phyloP scores from a whole-genome alignment of 2,113 vertebrate species.

The Aegotheles bennettii region DNA sequence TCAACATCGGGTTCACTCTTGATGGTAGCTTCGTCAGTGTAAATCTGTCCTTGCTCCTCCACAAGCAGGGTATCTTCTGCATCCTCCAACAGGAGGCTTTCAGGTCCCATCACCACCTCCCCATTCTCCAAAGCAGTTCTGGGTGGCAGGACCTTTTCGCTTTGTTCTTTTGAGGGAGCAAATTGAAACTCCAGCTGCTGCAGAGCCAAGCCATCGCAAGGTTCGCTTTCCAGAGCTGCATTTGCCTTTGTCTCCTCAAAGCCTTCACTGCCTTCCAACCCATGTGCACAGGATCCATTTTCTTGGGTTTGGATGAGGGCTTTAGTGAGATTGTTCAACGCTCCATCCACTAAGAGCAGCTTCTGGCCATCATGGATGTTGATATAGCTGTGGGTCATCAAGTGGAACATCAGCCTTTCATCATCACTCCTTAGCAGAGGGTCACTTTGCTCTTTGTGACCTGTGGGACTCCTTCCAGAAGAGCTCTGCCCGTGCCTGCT shows the following conservation, averaged over 20 bases:
- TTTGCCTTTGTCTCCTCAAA: neutral
- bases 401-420: constrained; percentile 74
- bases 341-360: constrained; percentile 81
- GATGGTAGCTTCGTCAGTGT: neutral
- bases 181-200: neutral
- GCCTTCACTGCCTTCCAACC: neutral
- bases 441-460: neutral
- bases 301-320: neutral
- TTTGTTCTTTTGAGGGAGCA: neutral
- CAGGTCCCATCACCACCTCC: neutral
- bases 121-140: constrained; percentile 2
- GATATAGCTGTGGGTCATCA: constrained; percentile 90
- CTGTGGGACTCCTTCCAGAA: neutral
- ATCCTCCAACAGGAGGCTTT: neutral
- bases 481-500: constrained; percentile 55
- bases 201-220: neutral
- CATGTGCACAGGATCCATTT: neutral
- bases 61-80: neutral
- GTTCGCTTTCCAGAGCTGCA: neutral
- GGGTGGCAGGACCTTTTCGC: neutral
- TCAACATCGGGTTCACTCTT: neutral
- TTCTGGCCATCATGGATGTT: constrained; percentile 82
- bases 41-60: neutral
- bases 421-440: neutral
- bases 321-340: constrained; percentile 52